Percentiles rank a stretch among this genome's conserved stretches.
These are phyloP conservation scores for Xanthorhoe designata DNA, from an alignment of 2,888 invertebrate species.

Conservation along the genomic window DNA sequence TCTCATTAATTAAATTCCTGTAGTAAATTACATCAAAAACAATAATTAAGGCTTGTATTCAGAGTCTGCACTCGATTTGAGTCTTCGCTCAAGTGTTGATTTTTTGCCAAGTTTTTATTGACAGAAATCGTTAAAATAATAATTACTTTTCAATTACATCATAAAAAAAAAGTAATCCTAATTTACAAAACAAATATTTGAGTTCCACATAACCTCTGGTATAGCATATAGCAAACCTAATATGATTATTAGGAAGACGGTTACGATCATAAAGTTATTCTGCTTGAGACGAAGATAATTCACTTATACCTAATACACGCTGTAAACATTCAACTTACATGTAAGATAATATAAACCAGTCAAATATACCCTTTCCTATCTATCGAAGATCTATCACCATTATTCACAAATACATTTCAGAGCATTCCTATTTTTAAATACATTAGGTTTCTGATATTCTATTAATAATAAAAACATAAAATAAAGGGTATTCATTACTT, in stretches of 20 bases:
- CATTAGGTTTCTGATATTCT: constrained; percentile 7
- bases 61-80: too few relatives aligned
- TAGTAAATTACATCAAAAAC: constrained; percentile 6
- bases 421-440: constrained; percentile 26
- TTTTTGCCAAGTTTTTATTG: too few relatives aligned
- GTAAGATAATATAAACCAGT: constrained; percentile 54
- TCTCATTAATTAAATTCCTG: constrained; percentile 7
- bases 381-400: constrained; percentile 52
- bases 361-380: constrained; percentile 53
- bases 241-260: neutral
- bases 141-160: too few relatives aligned
- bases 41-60: neutral
- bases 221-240: neutral
- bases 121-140: too few relatives aligned
- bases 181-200: neutral
- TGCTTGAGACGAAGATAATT: neutral
- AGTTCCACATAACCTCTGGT: neutral
- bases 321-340: constrained; percentile 6
- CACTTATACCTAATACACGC: constrained; percentile 15
- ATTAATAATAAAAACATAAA: neutral
- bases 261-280: constrained; percentile 3
- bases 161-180: neutral
- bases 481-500: neutral
- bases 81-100: too few relatives aligned
- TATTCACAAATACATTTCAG: constrained; percentile 32